Base-by-base conservation (phyloP, 2,888 invertebrate species). In the Xanthorhoe designata region DNA sequence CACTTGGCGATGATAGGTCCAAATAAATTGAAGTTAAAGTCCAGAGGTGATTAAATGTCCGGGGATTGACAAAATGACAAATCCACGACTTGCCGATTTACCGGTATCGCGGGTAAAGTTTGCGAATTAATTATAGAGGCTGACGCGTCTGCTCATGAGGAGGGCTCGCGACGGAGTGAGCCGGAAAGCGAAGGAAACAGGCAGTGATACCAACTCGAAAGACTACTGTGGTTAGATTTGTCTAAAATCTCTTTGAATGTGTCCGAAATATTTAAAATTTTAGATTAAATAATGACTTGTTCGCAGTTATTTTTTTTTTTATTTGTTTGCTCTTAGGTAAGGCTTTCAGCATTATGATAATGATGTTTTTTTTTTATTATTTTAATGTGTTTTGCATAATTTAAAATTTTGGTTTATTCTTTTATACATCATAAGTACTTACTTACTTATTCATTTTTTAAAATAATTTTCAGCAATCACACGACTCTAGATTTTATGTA, bases 61-160 rank as follows among this genome's bases (percentile, higher is more conserved):
- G 42, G 35, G 52, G 47, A n/a, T 42, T 55, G 49, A 32, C n/a
- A 54, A 49, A 38, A 35, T 45, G 45, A 47, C 47, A 60, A 32
- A 51, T 62, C 35, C 61, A 52, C 55, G 51, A 57, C 57, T 61
- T 66, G 58, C 52, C 51, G 55, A 49, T 54, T 59, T 61, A 60
- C 74, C 74, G 74, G 76, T 77, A 69, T 73, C 78, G 79, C 73
- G 92, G 80, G 86, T 90, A 92, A 93, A 93, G 92, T 93, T 93
- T 93, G 86, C 72, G 72, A 70, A 65, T 51, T 42, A 24, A 19
- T 47, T 45, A 18, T 61, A 66, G 38, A 65, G 68, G 68, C 65
- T 52, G 64, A 72, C 81, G 82, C 89, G 88, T 84, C 68, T 75
- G 69, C 71, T 77, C 76, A 66, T 76, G 70, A 70, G 69, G 80